Conservation (phyloP, 2,888 invertebrate species). For the Xylota segnis region DNA sequence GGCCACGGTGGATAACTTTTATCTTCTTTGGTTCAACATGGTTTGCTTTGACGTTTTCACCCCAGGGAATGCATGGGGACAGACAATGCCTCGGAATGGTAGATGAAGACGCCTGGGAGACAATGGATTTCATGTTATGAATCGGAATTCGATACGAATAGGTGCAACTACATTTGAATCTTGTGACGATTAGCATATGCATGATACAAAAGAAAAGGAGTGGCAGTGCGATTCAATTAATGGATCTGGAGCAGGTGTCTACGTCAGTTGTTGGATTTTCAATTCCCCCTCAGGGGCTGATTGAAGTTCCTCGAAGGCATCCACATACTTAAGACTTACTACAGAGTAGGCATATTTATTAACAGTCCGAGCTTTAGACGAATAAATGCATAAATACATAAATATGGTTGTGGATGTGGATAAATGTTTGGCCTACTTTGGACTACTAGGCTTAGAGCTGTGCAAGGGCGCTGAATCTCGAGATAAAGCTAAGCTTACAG, state of each 20-base stretch:
- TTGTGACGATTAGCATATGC: conserved; percentile 17
- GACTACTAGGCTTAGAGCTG: too few species aligned
- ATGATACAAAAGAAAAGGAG: conserved; percentile 17
- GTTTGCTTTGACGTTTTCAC: conserved; percentile 25
- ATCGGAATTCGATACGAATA: conserved; percentile 31
- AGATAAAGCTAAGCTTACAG: too few species aligned
- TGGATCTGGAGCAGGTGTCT: conserved; percentile 57
- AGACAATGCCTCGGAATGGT: not conserved
- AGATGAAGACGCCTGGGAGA: conserved; percentile 9
- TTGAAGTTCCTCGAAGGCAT: conserved; percentile 4
- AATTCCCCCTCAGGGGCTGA: not conserved
- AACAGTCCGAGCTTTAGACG: too few species aligned
- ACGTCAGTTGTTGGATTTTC: conserved; percentile 21
- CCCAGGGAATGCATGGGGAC: not conserved
- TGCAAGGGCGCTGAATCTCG: too few species aligned
- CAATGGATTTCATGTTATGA: conserved; percentile 45
- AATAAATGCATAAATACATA: too few species aligned
- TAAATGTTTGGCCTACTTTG: too few species aligned
- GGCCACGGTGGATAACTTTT: conserved; percentile 63
- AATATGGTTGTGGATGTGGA: too few species aligned
- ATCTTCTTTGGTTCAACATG: conserved; percentile 30
- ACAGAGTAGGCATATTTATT: not conserved
- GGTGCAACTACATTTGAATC: conserved; percentile 40
- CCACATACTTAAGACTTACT: not conserved
- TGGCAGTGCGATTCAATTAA: conserved; percentile 33